These are phyloP conservation scores for Neodontobutis hainanensis DNA, from an alignment of 2,113 vertebrate species.

Conservation along the genomic window DNA sequence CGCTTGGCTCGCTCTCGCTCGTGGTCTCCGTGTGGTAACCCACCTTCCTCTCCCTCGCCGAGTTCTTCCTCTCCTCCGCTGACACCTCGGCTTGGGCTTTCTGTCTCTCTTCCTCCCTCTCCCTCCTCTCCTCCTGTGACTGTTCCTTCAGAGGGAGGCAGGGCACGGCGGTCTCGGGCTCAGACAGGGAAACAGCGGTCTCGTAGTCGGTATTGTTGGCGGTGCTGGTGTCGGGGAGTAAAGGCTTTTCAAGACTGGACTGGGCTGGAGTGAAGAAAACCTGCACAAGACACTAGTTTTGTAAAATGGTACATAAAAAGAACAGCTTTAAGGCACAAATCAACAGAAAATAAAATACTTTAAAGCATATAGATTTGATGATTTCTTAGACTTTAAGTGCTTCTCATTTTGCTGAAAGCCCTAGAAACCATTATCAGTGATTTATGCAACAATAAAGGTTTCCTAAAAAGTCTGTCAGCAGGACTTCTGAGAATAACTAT, in stretches of 20 bases:
- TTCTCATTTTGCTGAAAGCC: neutral
- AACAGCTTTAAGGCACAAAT: too few relatives aligned
- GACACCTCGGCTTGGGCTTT: slow-evolving; percentile 46
- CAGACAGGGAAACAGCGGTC: slow-evolving; percentile 62
- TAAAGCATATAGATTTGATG: neutral
- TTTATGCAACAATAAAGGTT: too few relatives aligned
- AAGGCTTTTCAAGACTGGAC: slow-evolving; percentile 61
- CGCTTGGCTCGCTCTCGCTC: slow-evolving; percentile 66
- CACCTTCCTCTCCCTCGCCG: slow-evolving; percentile 29
- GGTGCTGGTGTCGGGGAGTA: slow-evolving; percentile 70
- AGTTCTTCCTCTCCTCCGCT: slow-evolving; percentile 36
- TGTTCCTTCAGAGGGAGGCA: slow-evolving; percentile 59
- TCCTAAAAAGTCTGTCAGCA: too few relatives aligned
- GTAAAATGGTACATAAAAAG: neutral
- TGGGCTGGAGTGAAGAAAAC: slow-evolving; percentile 71
- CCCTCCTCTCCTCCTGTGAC: slow-evolving; percentile 62
- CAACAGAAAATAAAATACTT: neutral
- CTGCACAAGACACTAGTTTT: slow-evolving; percentile 68
- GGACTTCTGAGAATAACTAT: neutral
- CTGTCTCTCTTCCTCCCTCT: slow-evolving; percentile 62
- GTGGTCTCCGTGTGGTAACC: slow-evolving; percentile 64
- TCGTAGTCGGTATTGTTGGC: slow-evolving; percentile 77
- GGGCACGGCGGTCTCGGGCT: slow-evolving; percentile 68
- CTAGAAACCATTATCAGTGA: too few relatives aligned
- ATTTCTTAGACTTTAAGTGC: neutral